Percentiles rank a stretch among this genome's conserved stretches.
Evolutionary conservation across 2,888 invertebrate genomes (phyloP).

Genomic region (Eupithecia exiguata): DNA sequence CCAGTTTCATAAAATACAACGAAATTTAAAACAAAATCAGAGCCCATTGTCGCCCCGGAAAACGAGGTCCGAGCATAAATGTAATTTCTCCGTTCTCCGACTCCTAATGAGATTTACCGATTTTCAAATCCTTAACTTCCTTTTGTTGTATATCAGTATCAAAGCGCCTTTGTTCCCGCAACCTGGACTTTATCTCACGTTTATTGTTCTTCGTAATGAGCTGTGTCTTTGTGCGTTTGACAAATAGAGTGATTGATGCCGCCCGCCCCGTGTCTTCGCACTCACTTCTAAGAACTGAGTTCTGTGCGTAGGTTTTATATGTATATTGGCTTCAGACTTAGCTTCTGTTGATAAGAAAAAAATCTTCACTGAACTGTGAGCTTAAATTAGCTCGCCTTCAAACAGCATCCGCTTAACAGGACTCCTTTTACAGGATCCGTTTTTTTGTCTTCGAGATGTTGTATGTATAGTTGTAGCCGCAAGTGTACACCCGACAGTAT

Average conservation of each 20-base stretch:
- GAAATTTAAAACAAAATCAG: not conserved
- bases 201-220: conserved; percentile 31
- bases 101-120: not conserved
- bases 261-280: conserved; percentile 17
- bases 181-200: conserved; percentile 25
- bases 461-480: too few species aligned
- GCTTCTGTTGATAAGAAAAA: not conserved
- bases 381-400: too few species aligned
- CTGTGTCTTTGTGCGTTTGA: conserved; percentile 35
- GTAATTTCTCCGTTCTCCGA: not conserved
- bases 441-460: too few species aligned
- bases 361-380: too few species aligned
- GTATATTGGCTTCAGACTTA: conserved; percentile 9
- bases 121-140: not conserved
- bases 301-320: conserved; percentile 21
- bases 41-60: not conserved
- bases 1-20: not conserved
- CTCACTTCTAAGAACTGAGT: conserved; percentile 26
- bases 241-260: conserved; percentile 32
- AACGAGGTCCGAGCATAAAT: not conserved
- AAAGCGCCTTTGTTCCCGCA: conserved; percentile 26
- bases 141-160: not conserved
- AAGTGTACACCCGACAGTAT: too few species aligned
- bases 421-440: too few species aligned
- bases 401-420: too few species aligned